Conservation (phyloP, 2,113 vertebrate species). For the Todiramphus saurophagus region DNA sequence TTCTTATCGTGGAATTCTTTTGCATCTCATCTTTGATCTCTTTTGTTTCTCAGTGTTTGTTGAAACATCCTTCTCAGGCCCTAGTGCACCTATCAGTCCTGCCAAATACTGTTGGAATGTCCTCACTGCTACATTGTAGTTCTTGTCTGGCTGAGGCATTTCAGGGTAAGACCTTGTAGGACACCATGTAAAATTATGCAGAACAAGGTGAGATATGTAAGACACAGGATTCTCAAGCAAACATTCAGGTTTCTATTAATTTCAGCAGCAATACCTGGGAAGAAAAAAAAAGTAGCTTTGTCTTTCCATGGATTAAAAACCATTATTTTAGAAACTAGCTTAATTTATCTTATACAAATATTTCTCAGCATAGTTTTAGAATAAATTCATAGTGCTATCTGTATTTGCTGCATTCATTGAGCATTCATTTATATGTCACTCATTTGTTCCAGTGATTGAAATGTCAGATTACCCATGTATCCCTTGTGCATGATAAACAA, state of each 20-base stretch:
- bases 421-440: constrained; percentile 37
- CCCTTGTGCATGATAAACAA: not conserved
- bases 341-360: not conserved
- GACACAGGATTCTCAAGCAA: not conserved
- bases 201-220: not conserved
- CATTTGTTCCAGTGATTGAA: not conserved
- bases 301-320: fast-evolving
- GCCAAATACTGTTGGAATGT: not conserved
- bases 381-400: not conserved
- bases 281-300: not conserved
- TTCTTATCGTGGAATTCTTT: not conserved
- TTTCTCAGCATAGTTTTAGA: not conserved
- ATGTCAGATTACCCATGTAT: not conserved
- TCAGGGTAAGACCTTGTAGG: not conserved
- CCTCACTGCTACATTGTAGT: not conserved
- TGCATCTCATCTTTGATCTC: not conserved
- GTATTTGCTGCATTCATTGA: not conserved
- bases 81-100: not conserved
- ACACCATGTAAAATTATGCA: not conserved
- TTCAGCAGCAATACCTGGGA: not conserved
- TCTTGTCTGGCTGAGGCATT: not conserved
- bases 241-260: not conserved
- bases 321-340: not conserved
- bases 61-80: not conserved
- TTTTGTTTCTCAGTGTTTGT: not conserved